Conservation (phyloP, 2,113 vertebrate genomes). For the Phylloscopus trochiloides region DNA sequence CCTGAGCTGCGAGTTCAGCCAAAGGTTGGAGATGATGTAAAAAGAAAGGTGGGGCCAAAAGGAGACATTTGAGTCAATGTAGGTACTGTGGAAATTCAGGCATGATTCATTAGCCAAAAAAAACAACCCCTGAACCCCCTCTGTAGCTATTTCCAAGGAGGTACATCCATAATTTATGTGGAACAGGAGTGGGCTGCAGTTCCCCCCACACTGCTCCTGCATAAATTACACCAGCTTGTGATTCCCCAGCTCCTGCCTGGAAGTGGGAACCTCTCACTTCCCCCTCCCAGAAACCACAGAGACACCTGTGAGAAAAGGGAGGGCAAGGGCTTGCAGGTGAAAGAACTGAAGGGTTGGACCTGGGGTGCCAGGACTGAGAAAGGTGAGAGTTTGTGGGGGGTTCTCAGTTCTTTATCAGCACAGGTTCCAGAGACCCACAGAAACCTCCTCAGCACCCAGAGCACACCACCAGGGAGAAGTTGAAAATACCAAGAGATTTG, state of each 20-base stretch:
- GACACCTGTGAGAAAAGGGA: background rate
- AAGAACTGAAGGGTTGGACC: background rate
- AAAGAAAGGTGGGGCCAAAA: conserved; percentile 55
- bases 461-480: background rate
- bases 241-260: conserved; percentile 20
- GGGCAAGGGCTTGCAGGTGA: background rate
- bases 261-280: conserved; percentile 29
- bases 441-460: background rate
- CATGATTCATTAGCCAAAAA: conserved; percentile 58
- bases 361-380: background rate
- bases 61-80: conserved; percentile 48
- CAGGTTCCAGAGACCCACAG: no score
- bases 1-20: background rate
- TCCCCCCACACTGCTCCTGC: conserved; percentile 60
- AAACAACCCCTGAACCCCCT: conserved; percentile 24
- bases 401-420: background rate
- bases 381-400: background rate
- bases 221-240: conserved; percentile 43
- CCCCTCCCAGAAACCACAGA: background rate
- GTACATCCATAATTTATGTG: conserved; percentile 54
- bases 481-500: background rate
- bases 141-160: conserved; percentile 41
- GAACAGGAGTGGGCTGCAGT: conserved; percentile 57
- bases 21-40: conserved; percentile 24
- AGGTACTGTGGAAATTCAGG: conserved; percentile 15